phyloP scores from a whole-genome alignment of 2,797 vertebrate species.

The Sebastes paucispinis region DNA sequence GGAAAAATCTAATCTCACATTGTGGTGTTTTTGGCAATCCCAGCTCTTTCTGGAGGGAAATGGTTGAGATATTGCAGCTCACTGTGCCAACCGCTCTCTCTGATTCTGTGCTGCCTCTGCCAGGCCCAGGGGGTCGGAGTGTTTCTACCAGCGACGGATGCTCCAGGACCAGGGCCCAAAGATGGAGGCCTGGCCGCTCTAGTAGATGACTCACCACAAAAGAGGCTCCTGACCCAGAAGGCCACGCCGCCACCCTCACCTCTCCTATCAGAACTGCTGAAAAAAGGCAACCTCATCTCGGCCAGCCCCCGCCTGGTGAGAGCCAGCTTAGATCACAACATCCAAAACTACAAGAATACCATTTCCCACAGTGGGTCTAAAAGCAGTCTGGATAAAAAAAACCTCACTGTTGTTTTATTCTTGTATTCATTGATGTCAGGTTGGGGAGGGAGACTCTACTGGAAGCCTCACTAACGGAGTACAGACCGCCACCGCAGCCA shows the following conservation, averaged over 20 bases:
- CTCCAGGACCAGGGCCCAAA: constrained; percentile 78
- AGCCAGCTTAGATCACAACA: background rate
- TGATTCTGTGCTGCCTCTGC: constrained; percentile 59
- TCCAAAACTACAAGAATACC: background rate
- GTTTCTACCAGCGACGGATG: constrained; percentile 86
- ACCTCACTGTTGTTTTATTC: background rate
- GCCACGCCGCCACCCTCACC: constrained; percentile 96
- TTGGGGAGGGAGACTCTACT: constrained; percentile 78
- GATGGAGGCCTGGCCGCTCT: constrained; percentile 89
- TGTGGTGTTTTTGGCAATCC: background rate
- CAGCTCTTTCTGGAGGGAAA: background rate
- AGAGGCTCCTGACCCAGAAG: constrained; percentile 94
- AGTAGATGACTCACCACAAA: constrained; percentile 95
- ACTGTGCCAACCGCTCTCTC: background rate
- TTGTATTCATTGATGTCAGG: constrained; percentile 57
- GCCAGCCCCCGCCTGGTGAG: constrained; percentile 88
- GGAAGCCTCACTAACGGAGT: constrained; percentile 79
- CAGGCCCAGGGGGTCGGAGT: constrained; percentile 88
- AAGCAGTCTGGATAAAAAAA: background rate
- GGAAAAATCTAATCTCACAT: background rate
- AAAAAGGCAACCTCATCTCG: constrained; percentile 96
- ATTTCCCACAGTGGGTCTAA: background rate
- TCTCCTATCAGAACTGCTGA: constrained; percentile 97
- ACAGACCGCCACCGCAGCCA: constrained; percentile 69
- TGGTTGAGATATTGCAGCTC: background rate